These are phyloP conservation scores for Drosophila asahinai DNA, from an alignment of 1,140 invertebrate species.

Conservation along the genomic window DNA sequence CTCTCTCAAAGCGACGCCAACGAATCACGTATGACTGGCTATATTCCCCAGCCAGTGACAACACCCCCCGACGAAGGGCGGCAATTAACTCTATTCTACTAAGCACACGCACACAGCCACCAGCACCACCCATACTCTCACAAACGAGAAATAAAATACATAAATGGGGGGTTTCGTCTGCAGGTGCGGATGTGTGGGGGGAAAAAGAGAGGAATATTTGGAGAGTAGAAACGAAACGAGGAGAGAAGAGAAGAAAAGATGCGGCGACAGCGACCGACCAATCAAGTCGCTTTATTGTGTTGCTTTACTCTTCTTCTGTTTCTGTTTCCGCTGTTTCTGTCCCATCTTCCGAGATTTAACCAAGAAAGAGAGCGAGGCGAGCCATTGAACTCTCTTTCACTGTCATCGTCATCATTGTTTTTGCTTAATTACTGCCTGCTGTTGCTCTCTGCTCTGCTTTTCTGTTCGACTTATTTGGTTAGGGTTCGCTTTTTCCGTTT, in stretches of 20 bases:
- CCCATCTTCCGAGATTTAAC: slow-evolving; percentile 50
- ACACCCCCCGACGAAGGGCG: slow-evolving; percentile 37
- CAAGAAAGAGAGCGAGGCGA: slow-evolving; percentile 24
- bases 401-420: slow-evolving; percentile 37
- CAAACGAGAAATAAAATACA: slow-evolving; percentile 31
- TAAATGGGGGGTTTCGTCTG: slow-evolving; percentile 26
- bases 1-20: slow-evolving; percentile 33
- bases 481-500: slow-evolving; percentile 5
- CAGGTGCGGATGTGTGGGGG: slow-evolving; percentile 27
- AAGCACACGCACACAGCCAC: slow-evolving; percentile 35
- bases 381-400: slow-evolving; percentile 41
- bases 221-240: slow-evolving; percentile 20
- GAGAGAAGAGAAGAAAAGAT: slow-evolving; percentile 33
- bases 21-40: slow-evolving; percentile 57
- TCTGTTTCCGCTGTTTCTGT: slow-evolving; percentile 34
- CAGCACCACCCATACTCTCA: slow-evolving; percentile 9
- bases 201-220: slow-evolving; percentile 31
- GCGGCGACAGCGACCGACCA: slow-evolving; percentile 55
- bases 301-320: slow-evolving; percentile 66
- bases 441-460: slow-evolving; percentile 5
- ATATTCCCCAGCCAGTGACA: slow-evolving; percentile 53
- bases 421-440: slow-evolving; percentile 53
- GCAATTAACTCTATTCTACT: slow-evolving; percentile 65
- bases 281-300: slow-evolving; percentile 63
- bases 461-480: slow-evolving; percentile 32